A percentile compares a stretch with the other conserved stretches of the same genome.
Evolutionary conservation across 2,797 vertebrate genomes (phyloP).

Genomic region (Spatula versicolor): DNA sequence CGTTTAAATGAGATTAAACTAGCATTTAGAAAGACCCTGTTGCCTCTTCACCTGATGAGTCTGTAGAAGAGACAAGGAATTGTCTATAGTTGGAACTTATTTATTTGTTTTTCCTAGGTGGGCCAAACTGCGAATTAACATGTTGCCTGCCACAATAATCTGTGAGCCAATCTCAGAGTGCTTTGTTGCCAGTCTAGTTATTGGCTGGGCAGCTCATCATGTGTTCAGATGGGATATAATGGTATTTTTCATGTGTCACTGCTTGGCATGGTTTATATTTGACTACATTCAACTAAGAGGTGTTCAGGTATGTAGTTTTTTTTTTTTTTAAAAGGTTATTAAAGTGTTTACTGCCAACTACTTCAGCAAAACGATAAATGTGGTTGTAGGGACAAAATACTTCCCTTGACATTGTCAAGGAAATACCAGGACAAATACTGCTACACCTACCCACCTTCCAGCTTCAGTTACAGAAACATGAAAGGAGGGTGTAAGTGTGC

Average conservation of each 20-base stretch:
- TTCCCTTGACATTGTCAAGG: background rate
- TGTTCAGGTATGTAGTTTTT: constrained; percentile 87
- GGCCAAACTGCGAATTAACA: constrained; percentile 96
- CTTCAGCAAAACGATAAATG: background rate
- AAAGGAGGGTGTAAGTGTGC: background rate
- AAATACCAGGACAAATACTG: background rate
- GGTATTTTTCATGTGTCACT: constrained; percentile 99
- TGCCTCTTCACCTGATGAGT: background rate
- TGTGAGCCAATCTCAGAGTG: constrained; percentile 96
- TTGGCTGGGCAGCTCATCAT: constrained; percentile 95
- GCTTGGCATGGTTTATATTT: constrained; percentile 95
- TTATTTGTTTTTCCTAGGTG: constrained; percentile 80
- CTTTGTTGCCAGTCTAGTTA: constrained; percentile 96
- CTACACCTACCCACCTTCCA: background rate
- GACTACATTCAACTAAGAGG: constrained; percentile 96
- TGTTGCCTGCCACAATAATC: constrained; percentile 93
- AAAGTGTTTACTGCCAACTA: background rate
- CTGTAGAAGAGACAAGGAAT: background rate
- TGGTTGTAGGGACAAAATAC: background rate
- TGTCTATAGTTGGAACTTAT: background rate
- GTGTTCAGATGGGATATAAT: constrained; percentile 98
- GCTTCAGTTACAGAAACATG: background rate
- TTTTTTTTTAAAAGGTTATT: background rate
- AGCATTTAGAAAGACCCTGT: background rate
- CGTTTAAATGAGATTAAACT: background rate